Base-by-base conservation (phyloP, 2,888 invertebrate species). In the Tuta absoluta region DNA sequence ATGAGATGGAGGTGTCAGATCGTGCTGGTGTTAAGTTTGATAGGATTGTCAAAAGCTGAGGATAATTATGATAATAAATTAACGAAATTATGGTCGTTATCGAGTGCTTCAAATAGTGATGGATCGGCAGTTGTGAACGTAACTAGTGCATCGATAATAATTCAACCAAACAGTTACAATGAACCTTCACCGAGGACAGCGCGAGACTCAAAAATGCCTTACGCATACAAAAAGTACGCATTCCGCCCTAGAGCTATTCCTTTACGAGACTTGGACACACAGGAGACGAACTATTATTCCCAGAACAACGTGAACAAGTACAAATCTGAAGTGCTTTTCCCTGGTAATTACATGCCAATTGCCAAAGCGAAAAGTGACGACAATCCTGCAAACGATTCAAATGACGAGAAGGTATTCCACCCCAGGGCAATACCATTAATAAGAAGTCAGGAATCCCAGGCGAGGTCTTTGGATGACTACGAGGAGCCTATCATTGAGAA, bases 281-380 rank as follows among this genome's bases (percentile, higher is more conserved):
- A 82, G 70, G 86, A 85, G 60, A 85, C 80, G 65, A 85, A 80
- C 63, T 89, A 87, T 68, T 89, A 90, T 68, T 72, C 81, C 66
- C 75, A 78, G 48, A 80, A 86, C 58, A 73, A 77, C 41, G 72
- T 72, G 38, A 80, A 81, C 58, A 81, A 84, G 69, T 79, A 81
- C 70, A 89, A 86, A 70, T 76, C 86, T 66, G 85, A 86, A 62
- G 72, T 81, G 70, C 90, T 89, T 86, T 89, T 89, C 85, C 87
- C 90, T 74, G 91, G 90, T 84, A 89, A 89, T 89, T 91, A 87
- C 79, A 78, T 85, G 65, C 79, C 83, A 82, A 91, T 91, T 88
- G 86, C 88, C 85, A 87, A 88, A 82, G 86, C 84, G 86, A 91
- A 88, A 84, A 86, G 86, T 74, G 77, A 78, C 74, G 75, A 74